phyloP scores from a whole-genome alignment of 2,888 invertebrate genomes.

The Protonemura montana region DNA sequence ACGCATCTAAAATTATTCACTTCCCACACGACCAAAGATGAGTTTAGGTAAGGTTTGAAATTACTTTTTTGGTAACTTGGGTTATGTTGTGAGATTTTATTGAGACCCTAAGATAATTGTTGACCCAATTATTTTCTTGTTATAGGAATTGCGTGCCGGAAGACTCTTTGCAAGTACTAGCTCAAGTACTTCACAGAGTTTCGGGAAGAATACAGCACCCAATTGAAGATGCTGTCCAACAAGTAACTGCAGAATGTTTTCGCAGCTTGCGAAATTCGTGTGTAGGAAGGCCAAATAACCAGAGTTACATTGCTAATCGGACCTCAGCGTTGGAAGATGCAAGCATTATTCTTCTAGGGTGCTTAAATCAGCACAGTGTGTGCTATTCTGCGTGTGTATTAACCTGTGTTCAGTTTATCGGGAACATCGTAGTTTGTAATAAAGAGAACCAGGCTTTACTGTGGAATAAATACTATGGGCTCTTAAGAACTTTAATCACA shows the following conservation, averaged over 20 bases:
- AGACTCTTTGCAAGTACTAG: slow-evolving; percentile 63
- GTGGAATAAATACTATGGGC: slow-evolving; percentile 63
- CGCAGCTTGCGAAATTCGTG: slow-evolving; percentile 65
- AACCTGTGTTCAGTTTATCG: slow-evolving; percentile 65
- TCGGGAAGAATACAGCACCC: slow-evolving; percentile 53
- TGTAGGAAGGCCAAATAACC: slow-evolving; percentile 64
- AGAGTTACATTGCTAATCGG: slow-evolving; percentile 64
- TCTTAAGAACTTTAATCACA: slow-evolving; percentile 53
- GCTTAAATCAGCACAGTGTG: slow-evolving; percentile 62
- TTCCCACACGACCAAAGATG: background rate
- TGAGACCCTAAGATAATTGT: slow-evolving; percentile 13
- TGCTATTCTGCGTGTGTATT: slow-evolving; percentile 63
- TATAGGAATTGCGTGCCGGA: slow-evolving; percentile 64
- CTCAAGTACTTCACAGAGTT: slow-evolving; percentile 64
- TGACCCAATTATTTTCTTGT: background rate
- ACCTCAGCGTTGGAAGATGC: slow-evolving; percentile 63
- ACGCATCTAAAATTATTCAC: slow-evolving; percentile 60
- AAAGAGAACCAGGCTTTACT: slow-evolving; percentile 64
- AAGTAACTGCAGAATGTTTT: slow-evolving; percentile 62
- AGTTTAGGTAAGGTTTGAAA: slow-evolving; percentile 10
- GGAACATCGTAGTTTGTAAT: slow-evolving; percentile 67
- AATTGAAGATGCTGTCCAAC: slow-evolving; percentile 9
- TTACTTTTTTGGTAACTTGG: background rate
- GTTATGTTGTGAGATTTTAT: slow-evolving; percentile 9
- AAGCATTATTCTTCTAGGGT: slow-evolving; percentile 62